A percentile compares a stretch with the other conserved stretches of the same genome.
Conservation (phyloP, 2,113 vertebrate genomes). For the Indicator indicator region DNA sequence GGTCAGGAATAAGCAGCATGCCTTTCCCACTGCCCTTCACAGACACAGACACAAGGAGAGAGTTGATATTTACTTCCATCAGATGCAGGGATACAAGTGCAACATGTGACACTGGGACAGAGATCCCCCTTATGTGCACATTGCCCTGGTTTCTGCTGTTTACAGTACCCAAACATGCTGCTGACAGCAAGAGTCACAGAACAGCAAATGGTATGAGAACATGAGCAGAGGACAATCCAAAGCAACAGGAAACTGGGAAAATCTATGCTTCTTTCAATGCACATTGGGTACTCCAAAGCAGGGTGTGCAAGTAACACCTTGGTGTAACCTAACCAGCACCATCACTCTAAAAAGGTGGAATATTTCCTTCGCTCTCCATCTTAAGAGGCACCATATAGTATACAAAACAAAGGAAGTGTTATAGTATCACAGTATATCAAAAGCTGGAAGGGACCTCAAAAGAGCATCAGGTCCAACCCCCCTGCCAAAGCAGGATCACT, state of each 20-base stretch:
- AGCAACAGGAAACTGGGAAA: background rate
- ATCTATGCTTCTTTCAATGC: background rate
- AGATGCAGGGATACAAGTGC: background rate
- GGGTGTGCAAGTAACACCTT: background rate
- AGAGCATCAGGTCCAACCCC: too few species aligned
- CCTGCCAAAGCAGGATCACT: too few species aligned
- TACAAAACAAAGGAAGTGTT: background rate
- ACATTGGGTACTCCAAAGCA: rapidly evolving
- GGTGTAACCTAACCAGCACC: background rate
- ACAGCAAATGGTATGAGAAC: background rate
- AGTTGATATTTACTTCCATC: background rate
- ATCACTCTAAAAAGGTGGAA: background rate
- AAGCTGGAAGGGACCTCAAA: too few species aligned
- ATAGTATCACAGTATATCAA: too few species aligned
- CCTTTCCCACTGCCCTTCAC: background rate
- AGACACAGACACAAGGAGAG: background rate
- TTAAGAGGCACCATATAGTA: background rate
- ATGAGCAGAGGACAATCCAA: background rate
- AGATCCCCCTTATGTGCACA: rapidly evolving
- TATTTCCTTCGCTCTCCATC: background rate
- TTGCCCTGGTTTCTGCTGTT: background rate
- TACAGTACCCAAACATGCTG: background rate
- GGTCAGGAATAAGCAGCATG: background rate
- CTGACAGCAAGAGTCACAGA: background rate
- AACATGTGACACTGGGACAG: background rate